Evolutionary conservation across 2,113 vertebrate species (phyloP).

Genomic region (Platichthys flesus): DNA sequence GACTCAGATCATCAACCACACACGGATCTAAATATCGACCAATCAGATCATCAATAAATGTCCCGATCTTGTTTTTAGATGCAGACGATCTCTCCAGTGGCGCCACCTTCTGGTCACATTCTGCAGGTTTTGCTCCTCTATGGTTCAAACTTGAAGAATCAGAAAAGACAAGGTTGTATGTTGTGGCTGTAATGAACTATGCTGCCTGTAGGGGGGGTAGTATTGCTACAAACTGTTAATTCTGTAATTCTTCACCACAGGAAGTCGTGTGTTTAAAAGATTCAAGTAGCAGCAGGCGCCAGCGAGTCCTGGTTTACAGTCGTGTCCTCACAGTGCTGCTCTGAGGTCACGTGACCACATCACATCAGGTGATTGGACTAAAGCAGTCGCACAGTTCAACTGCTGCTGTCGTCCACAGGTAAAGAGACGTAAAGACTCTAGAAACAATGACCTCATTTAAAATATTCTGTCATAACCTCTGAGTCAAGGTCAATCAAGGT

Average conservation of each 20-base stretch:
- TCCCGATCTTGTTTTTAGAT: background rate
- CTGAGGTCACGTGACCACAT: constrained; percentile 18
- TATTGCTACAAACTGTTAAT: background rate
- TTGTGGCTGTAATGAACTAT: constrained; percentile 7
- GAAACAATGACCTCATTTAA: constrained; percentile 18
- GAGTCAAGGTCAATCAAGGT: background rate
- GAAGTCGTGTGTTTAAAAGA: background rate
- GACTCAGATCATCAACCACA: background rate
- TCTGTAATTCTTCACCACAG: background rate
- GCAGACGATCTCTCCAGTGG: background rate
- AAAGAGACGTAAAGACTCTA: constrained; percentile 1
- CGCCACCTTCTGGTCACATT: background rate
- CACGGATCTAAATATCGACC: background rate
- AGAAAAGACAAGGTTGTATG: background rate
- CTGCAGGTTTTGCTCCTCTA: background rate
- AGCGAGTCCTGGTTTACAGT: constrained; percentile 15
- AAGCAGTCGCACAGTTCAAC: background rate
- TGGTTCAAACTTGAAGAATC: background rate
- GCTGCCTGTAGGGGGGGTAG: constrained; percentile 3
- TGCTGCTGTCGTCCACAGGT: constrained; percentile 18
- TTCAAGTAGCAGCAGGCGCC: background rate
- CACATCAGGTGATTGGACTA: constrained; percentile 20
- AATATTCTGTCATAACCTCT: constrained; percentile 42
- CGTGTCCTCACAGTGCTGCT: background rate
- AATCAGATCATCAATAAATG: background rate